Base-by-base conservation (phyloP, 2,113 vertebrate species). In the Brachyhypopomus gauderio region DNA sequence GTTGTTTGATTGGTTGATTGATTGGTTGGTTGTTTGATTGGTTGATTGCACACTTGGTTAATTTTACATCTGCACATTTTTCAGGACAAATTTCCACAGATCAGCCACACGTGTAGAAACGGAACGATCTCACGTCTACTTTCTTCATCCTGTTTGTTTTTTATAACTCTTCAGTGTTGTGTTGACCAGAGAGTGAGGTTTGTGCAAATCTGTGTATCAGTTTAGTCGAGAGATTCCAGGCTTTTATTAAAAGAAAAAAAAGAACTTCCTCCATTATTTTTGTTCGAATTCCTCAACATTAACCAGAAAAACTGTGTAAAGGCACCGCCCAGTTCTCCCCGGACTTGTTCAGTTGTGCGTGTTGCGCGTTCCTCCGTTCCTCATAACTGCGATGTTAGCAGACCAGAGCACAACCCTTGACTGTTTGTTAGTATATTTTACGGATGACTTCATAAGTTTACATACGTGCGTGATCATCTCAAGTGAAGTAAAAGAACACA, bases 371-470 rank as follows among this genome's bases (percentile, higher is more conserved):
- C 85, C 88, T 85, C 62, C 79, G 80, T 86, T 87, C 83, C 79
- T 86, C 60, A 86, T 38, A 88, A 85, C 88, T 84, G 85, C 87
- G 86, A 89, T 84, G 86, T 75, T 78, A 88, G 90, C 83, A 91
- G 90, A 90, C 84, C 84, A 93, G 91, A 92, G 92, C 92, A 93
- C 92, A 93, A 93, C 83, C 90, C 85, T 84, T 76, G n/a, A 87
- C 77, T 81, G 70, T 81, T 82, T 87, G 88, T 86, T 86, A 82
- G 79, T 88, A 82, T 86, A 85, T 88, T 89, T 77, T 73, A 63
- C 77, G 79, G 71, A 76, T 34, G 66, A 69, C n/a, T 77, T 52
- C 36, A 48, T 60, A 66, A 69, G 63, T 56, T 76, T 83, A 79
- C 77, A 52, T 72, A 59, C 55, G 52, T 60, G 64, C 19, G 63